Evolutionary conservation across 2,888 invertebrate genomes (phyloP).

Genomic region (Habroteleia sp.): DNA sequence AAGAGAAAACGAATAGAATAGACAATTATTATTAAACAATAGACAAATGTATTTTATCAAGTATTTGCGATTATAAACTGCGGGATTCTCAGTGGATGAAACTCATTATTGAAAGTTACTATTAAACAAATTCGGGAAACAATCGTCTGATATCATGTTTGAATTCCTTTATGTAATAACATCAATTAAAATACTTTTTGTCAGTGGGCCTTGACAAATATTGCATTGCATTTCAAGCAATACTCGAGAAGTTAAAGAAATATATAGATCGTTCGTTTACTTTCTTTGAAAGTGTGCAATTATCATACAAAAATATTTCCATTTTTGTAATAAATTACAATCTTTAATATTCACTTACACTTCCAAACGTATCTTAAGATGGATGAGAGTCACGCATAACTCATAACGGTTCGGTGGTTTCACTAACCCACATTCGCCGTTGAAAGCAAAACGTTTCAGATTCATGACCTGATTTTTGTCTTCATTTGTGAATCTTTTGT

Average conservation of each 20-base stretch:
- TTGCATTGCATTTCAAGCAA: conserved; percentile 12
- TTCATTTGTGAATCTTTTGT: conserved; percentile 46
- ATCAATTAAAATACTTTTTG: conserved; percentile 8
- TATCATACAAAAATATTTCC: conserved; percentile 28
- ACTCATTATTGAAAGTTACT: too few relatives aligned
- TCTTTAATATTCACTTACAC: conserved; percentile 64
- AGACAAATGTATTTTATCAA: conserved; percentile 2
- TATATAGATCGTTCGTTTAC: conserved; percentile 6
- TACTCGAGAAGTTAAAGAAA: neutral
- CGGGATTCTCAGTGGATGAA: too few relatives aligned
- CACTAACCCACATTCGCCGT: conserved; percentile 80
- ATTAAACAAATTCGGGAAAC: too few relatives aligned
- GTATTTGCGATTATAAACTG: too few relatives aligned
- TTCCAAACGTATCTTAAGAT: conserved; percentile 67
- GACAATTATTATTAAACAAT: conserved; percentile 34
- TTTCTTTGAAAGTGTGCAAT: conserved; percentile 40
- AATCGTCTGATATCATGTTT: neutral
- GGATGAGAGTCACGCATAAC: conserved; percentile 69
- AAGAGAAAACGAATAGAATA: conserved; percentile 47
- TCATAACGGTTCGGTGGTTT: conserved; percentile 77
- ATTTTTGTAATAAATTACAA: conserved; percentile 31
- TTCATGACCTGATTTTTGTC: conserved; percentile 76
- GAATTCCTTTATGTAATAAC: conserved; percentile 7
- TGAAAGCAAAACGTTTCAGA: conserved; percentile 80
- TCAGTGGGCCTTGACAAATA: conserved; percentile 1